These are phyloP conservation scores for Abramis brama DNA, from an alignment of 2,113 vertebrate genomes.

Conservation along the genomic window DNA sequence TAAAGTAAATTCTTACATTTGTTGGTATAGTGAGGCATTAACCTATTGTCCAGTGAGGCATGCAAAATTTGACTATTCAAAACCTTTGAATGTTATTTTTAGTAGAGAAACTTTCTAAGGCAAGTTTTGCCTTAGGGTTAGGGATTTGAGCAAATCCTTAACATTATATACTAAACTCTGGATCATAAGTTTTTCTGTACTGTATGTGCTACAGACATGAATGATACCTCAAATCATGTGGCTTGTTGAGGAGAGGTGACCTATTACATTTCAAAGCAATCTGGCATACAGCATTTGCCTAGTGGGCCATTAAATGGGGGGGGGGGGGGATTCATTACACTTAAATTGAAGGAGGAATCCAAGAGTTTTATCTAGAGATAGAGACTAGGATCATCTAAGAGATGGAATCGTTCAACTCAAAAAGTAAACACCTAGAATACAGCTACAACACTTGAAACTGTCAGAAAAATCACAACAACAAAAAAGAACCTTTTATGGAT, in stretches of 20 bases:
- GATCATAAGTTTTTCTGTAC: neutral
- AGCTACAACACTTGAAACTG: neutral
- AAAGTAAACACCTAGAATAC: neutral
- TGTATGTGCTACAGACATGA: neutral
- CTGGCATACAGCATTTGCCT: neutral
- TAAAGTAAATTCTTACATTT: neutral
- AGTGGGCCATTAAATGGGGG: neutral
- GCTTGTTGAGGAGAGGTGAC: no score
- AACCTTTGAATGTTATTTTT: neutral
- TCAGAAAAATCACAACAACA: neutral
- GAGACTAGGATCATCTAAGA: neutral
- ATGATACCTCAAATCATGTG: slow-evolving; percentile 7
- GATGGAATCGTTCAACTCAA: neutral
- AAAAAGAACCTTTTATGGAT: neutral
- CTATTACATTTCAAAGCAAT: neutral
- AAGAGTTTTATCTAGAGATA: neutral
- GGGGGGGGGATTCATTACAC: neutral
- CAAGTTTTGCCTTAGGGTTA: neutral
- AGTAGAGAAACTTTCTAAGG: neutral
- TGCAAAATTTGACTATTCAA: neutral
- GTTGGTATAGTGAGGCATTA: neutral
- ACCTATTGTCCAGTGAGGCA: neutral
- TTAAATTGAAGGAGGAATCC: neutral
- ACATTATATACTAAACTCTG: neutral
- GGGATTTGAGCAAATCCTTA: neutral